Percentiles rank a stretch among this genome's conserved stretches.
phyloP scores from a whole-genome alignment of 2,888 invertebrate genomes.

The Acanthopleura granulata region DNA sequence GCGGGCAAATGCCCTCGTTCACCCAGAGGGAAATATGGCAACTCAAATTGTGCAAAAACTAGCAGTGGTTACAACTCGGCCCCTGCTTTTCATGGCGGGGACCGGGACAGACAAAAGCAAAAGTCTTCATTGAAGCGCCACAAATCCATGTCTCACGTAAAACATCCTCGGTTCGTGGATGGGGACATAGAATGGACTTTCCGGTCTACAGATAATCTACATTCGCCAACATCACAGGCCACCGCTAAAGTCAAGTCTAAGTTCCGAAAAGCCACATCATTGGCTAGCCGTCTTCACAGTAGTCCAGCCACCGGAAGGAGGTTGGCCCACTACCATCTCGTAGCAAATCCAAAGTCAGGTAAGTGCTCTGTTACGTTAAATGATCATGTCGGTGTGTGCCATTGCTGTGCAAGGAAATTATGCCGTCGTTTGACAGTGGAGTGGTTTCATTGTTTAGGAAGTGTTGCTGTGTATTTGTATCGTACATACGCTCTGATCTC shows the following conservation, averaged over 20 bases:
- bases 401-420: no score
- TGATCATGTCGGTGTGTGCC: no score
- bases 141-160: constrained; percentile 56
- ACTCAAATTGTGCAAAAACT: neutral
- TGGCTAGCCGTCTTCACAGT: constrained; percentile 60
- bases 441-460: no score
- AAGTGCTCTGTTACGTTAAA: constrained; percentile 27
- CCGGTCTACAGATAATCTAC: constrained; percentile 64
- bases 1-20: constrained; percentile 24
- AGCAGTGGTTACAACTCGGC: constrained; percentile 12
- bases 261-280: constrained; percentile 62
- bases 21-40: neutral
- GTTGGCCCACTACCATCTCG: constrained; percentile 65
- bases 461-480: no score
- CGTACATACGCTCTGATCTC: no score
- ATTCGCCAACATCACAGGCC: constrained; percentile 46
- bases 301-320: constrained; percentile 66
- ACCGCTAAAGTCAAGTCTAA: constrained; percentile 57
- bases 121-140: constrained; percentile 52
- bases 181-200: constrained; percentile 56
- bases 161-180: constrained; percentile 56
- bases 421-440: no score
- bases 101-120: neutral
- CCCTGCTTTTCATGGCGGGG: neutral
- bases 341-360: constrained; percentile 65